A percentile compares a stretch with the other conserved stretches of the same genome.
These are phyloP conservation scores for Tangara arthus DNA, from an alignment of 2,797 vertebrate genomes.

Conservation along the genomic window DNA sequence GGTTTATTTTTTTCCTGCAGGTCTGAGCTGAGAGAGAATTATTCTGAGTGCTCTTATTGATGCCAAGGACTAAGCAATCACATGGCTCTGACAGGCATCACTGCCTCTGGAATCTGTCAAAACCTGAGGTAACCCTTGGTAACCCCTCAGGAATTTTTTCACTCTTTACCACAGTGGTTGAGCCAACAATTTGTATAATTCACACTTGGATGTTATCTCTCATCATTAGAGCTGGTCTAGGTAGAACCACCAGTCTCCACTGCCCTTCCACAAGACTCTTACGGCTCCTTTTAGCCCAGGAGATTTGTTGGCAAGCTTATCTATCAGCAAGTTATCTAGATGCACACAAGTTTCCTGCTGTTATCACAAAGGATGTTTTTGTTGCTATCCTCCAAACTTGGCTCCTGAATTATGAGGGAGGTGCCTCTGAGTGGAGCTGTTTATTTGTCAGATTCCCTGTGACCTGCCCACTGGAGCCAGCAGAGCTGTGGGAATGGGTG, in stretches of 20 bases:
- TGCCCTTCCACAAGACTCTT: neutral
- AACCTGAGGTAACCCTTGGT: neutral
- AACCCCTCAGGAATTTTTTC: neutral
- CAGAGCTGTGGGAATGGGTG: neutral
- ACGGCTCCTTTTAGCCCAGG: neutral
- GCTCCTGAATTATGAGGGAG: neutral
- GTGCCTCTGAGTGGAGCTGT: neutral
- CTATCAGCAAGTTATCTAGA: neutral
- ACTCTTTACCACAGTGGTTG: neutral
- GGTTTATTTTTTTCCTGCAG: neutral
- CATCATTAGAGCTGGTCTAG: neutral
- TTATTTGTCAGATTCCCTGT: neutral
- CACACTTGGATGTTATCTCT: neutral
- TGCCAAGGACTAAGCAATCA: neutral
- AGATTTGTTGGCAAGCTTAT: neutral
- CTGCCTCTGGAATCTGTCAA: neutral
- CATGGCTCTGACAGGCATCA: fast-evolving
- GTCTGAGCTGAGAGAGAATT: neutral
- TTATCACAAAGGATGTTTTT: neutral
- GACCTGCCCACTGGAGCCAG: neutral
- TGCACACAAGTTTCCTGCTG: slow-evolving; percentile 3
- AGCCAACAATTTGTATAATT: neutral
- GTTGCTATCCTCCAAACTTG: neutral
- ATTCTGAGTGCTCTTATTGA: neutral
- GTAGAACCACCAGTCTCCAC: neutral